Conservation (phyloP, 2,113 vertebrate genomes). For the Haplotaxodon microlepis region DNA sequence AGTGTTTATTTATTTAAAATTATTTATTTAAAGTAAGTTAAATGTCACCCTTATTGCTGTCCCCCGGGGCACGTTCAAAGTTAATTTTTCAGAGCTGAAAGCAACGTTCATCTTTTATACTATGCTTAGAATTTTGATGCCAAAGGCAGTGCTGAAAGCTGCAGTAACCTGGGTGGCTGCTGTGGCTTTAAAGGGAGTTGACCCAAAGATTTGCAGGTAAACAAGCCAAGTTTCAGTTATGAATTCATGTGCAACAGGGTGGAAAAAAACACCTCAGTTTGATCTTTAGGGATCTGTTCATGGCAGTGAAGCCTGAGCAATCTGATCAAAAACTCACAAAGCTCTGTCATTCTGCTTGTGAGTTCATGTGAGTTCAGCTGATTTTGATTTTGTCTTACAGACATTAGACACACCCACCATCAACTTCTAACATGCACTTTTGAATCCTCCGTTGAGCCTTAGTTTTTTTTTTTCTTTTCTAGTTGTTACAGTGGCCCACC, state of each 20-base stretch:
- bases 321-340: not conserved
- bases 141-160: fast-evolving
- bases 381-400: not conserved
- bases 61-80: fast-evolving
- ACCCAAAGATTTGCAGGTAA: not conserved
- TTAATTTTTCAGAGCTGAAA: not conserved
- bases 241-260: not conserved
- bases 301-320: fast-evolving
- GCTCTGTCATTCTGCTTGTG: not conserved
- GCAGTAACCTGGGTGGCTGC: not conserved
- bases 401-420: not conserved
- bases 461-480: not conserved
- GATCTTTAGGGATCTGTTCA: not conserved
- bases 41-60: not conserved
- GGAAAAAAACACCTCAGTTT: not conserved
- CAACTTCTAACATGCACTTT: not conserved
- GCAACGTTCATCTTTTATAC: not conserved
- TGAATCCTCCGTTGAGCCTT: not conserved
- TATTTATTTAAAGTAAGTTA: not conserved
- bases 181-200: not conserved
- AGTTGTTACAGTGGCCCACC: not conserved
- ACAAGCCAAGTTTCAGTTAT: not conserved
- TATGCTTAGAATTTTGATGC: fast-evolving
- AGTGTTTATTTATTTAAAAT: not conserved
- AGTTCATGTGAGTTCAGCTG: fast-evolving